A percentile compares a stretch with the other conserved stretches of the same genome.
phyloP scores from a whole-genome alignment of 2,113 vertebrate species.

The Syrrhaptes paradoxus region DNA sequence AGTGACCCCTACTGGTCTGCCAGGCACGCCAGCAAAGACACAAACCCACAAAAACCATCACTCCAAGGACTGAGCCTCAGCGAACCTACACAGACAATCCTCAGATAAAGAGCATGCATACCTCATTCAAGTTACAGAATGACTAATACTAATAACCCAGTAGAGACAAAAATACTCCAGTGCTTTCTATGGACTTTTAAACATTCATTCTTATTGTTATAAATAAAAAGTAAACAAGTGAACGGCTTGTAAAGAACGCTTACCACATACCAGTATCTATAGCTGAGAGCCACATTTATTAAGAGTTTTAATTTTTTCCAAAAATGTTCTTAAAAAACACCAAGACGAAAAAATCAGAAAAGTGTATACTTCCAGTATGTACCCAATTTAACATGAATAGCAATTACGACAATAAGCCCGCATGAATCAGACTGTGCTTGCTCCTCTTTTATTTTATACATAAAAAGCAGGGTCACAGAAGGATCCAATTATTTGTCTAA shows the following conservation, averaged over 20 bases:
- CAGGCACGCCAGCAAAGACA: background rate
- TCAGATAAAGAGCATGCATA: background rate
- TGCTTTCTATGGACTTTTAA: background rate
- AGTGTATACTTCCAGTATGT: background rate
- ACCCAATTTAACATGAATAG: background rate
- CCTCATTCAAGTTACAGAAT: background rate
- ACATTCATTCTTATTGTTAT: background rate
- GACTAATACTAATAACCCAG: background rate
- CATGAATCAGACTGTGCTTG: background rate
- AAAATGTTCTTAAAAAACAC: background rate
- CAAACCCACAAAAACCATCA: rapidly evolving
- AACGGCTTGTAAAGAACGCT: background rate
- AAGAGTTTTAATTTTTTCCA: background rate
- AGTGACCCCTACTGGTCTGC: slow-evolving; percentile 79
- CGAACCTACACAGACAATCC: background rate
- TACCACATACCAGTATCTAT: background rate
- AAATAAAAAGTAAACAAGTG: background rate
- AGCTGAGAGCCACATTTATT: background rate
- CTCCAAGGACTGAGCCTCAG: background rate
- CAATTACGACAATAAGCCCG: background rate
- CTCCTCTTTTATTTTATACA: background rate
- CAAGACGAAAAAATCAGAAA: background rate
- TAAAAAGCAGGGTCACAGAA: background rate
- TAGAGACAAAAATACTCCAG: background rate
- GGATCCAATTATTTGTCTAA: background rate